Percentiles rank a stretch among this genome's conserved stretches.
These are phyloP conservation scores for Euwallacea fornicatus DNA, from an alignment of 1,140 invertebrate genomes.

Conservation along the genomic window DNA sequence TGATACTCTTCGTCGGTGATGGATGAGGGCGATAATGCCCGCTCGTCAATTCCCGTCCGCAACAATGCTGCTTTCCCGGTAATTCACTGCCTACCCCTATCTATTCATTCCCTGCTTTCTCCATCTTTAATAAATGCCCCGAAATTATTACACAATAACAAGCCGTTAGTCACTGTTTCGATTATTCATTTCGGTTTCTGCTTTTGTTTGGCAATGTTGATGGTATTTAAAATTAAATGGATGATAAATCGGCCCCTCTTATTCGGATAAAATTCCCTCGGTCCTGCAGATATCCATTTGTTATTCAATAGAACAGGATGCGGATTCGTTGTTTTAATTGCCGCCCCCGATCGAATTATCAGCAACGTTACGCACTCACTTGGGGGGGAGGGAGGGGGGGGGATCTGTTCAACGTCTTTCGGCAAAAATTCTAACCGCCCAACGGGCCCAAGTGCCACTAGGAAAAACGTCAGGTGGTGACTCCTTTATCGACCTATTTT, in stretches of 20 bases:
- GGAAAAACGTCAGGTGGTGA: too few species aligned
- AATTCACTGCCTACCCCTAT: slow-evolving; percentile 52
- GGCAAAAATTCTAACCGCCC: too few species aligned
- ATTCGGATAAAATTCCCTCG: slow-evolving; percentile 5
- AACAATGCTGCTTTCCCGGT: slow-evolving; percentile 52
- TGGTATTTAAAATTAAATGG: slow-evolving; percentile 32
- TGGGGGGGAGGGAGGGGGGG: too few species aligned
- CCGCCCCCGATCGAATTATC: too few species aligned
- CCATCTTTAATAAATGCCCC: slow-evolving; percentile 50
- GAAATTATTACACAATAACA: slow-evolving; percentile 50
- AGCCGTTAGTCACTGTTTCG: slow-evolving; percentile 45
- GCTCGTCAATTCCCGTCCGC: slow-evolving; percentile 56
- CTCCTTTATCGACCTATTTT: too few species aligned
- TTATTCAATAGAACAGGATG: background rate
- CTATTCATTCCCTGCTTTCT: slow-evolving; percentile 47
- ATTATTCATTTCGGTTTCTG: slow-evolving; percentile 43
- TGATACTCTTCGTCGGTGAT: slow-evolving; percentile 55
- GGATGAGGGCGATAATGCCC: slow-evolving; percentile 55
- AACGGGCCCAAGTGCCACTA: too few species aligned
- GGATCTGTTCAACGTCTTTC: too few species aligned
- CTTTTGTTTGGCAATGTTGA: slow-evolving; percentile 36
- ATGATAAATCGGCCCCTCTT: slow-evolving; percentile 23
- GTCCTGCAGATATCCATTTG: slow-evolving; percentile 5
- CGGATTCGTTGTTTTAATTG: too few species aligned
- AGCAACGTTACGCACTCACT: too few species aligned